Conservation (phyloP, 2,113 vertebrate genomes). For the Epinephelus fuscoguttatus region DNA sequence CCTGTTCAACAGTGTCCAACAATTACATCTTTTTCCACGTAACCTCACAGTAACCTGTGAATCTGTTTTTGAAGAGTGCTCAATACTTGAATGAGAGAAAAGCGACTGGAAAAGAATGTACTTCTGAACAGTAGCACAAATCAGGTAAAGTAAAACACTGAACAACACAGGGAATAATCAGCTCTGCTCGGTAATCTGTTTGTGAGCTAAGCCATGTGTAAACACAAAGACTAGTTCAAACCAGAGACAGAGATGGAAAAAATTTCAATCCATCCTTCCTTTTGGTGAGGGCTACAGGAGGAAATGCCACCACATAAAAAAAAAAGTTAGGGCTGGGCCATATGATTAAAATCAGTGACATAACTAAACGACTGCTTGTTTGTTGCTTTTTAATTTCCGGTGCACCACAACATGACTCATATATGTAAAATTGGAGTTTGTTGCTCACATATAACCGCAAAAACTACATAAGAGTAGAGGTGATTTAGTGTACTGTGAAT, state of each 20-base stretch:
- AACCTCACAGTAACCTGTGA: not conserved
- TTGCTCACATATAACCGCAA: not conserved
- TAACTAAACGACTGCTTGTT: not conserved
- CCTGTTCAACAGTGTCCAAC: not conserved
- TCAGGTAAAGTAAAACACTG: constrained; percentile 9
- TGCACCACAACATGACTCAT: not conserved
- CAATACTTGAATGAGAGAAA: not conserved
- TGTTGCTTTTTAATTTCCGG: not conserved
- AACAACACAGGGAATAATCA: constrained; percentile 55
- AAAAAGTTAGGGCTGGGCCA: not conserved
- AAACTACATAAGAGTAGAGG: not conserved
- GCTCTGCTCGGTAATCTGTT: constrained; percentile 63
- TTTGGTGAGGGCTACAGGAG: not conserved
- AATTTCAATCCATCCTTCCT: not conserved
- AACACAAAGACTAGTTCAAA: constrained; percentile 12
- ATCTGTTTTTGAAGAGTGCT: not conserved
- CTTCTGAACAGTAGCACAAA: constrained; percentile 30
- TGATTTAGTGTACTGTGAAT: not conserved
- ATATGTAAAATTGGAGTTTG: not conserved
- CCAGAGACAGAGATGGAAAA: not conserved
- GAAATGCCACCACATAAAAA: not conserved
- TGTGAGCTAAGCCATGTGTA: constrained; percentile 50
- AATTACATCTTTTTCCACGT: not conserved
- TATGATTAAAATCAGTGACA: not conserved
- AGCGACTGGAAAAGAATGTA: not conserved